Percentiles rank a stretch among this genome's conserved stretches.
phyloP scores from a whole-genome alignment of 2,797 vertebrate species.

The Mycteria americana region DNA sequence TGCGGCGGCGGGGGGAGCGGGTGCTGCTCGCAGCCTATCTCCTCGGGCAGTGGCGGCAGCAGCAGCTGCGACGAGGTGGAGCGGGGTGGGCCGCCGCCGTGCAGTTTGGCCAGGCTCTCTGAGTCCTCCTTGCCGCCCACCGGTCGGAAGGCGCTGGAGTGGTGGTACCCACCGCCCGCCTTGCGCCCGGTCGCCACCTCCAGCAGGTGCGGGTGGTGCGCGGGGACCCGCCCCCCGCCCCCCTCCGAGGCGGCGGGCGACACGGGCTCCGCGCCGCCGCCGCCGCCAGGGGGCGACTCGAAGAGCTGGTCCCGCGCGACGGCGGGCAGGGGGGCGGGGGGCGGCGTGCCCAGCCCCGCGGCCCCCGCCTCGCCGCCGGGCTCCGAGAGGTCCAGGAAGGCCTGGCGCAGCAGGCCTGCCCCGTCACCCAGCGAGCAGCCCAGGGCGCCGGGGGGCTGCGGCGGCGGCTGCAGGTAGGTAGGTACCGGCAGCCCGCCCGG shows the following conservation, averaged over 20 bases:
- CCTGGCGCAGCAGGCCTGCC: constrained; percentile 74
- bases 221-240: constrained; percentile 65
- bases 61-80: constrained; percentile 46
- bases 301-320: constrained; percentile 26
- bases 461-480: constrained; percentile 93
- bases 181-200: constrained; percentile 74
- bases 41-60: not conserved
- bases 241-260: not conserved
- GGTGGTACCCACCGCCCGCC: constrained; percentile 79
- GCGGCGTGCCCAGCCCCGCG: not conserved
- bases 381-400: constrained; percentile 74
- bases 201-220: constrained; percentile 62
- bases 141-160: constrained; percentile 91
- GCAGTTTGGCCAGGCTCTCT: constrained; percentile 92
- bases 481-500: constrained; percentile 91
- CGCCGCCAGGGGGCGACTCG: constrained; percentile 54
- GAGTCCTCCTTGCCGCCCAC: constrained; percentile 88
- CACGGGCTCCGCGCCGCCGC: not conserved
- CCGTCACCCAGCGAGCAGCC: constrained; percentile 68
- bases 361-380: not conserved
- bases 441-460: constrained; percentile 84
- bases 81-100: constrained; percentile 65
- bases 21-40: constrained; percentile 44
- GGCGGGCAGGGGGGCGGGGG: constrained; percentile 51
- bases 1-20: constrained; percentile 16